Conservation (phyloP, 2,888 invertebrate species). For the Nineta flava region DNA sequence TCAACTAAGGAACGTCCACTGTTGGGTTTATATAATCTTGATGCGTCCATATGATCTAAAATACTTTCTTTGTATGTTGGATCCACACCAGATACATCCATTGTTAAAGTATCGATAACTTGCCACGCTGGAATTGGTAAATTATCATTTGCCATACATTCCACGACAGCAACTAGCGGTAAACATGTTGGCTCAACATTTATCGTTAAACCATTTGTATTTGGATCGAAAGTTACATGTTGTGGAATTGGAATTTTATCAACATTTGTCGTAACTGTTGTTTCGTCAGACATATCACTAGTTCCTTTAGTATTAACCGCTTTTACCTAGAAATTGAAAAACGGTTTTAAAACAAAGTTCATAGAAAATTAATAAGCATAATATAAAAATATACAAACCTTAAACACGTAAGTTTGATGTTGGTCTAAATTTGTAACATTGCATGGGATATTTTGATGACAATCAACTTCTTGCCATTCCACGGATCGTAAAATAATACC, state of each 20-base stretch:
- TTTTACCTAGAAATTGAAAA: conserved; percentile 42
- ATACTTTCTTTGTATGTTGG: conserved; percentile 55
- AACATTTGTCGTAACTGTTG: conserved; percentile 66
- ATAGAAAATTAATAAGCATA: not conserved
- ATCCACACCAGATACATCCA: conserved; percentile 53
- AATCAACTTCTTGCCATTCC: conserved; percentile 74
- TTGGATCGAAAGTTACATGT: conserved; percentile 69
- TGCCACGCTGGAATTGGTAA: conserved; percentile 44
- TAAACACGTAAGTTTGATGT: conserved; percentile 73
- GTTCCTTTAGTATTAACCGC: conserved; percentile 77
- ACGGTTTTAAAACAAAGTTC: not conserved
- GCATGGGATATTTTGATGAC: conserved; percentile 73
- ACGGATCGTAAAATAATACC: conserved; percentile 37
- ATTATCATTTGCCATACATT: conserved; percentile 44
- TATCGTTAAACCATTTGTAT: conserved; percentile 57
- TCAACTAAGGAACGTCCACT: conserved; percentile 35
- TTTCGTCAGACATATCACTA: conserved; percentile 75
- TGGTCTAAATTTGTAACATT: conserved; percentile 75
- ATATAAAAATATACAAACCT: conserved; percentile 34
- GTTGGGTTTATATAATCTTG: conserved; percentile 24
- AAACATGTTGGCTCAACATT: conserved; percentile 66
- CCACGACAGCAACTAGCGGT: conserved; percentile 59
- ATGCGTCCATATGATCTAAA: conserved; percentile 41
- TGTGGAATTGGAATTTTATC: conserved; percentile 68
- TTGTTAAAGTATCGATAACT: conserved; percentile 53